Base-by-base conservation (phyloP, 2,113 vertebrate genomes). In the Monarcha castaneiventris region DNA sequence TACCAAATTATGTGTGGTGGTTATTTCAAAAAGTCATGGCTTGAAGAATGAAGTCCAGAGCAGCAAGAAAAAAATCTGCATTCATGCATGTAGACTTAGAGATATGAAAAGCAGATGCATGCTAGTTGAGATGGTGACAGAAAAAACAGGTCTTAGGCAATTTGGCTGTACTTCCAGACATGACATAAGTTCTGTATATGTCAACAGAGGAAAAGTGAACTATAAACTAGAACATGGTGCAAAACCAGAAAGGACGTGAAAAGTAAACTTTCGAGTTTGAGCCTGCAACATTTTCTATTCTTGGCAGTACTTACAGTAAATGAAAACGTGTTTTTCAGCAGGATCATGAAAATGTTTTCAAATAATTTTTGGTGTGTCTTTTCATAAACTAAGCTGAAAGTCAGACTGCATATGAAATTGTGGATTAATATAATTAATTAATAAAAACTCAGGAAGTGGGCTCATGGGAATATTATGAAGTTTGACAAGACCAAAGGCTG, bases 81-180 rank as follows among this genome's bases (percentile, higher is more conserved):
- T 75, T 87, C 14, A 10, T 68, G 37, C 17, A 37, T 55, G 35
- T 48, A 19, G 55, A 26, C 63, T 39, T 54, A 27, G 19, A 83
- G 62, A 84, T 80, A 55, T 22, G n/a, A 94, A 92, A 95, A 93
- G 71, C 90, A 91, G 85, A 90, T 88, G 73, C 61, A 55, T 20
- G 17, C 23, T 88, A 51, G 43, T 33, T 92, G 68, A 74, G 75
- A 54, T 77, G 67, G 35, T 87, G 81, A 76, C 78, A 93, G 54
- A 35, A 73, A 46, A 89, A 93, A n/a, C 84, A 94, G 46, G 49
- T 87, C 37, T 66, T 72, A 22, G 46, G 58, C 26, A 67, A 16
- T 94, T 85, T 93, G 91, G 62, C 91, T 96, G 43, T 58, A 18
- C 35, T 89, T 96, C n/a, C 82, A 93, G 74, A 80, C 56, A 33